Base-by-base conservation (phyloP, 2,888 invertebrate genomes). In the Lithodes maja region DNA sequence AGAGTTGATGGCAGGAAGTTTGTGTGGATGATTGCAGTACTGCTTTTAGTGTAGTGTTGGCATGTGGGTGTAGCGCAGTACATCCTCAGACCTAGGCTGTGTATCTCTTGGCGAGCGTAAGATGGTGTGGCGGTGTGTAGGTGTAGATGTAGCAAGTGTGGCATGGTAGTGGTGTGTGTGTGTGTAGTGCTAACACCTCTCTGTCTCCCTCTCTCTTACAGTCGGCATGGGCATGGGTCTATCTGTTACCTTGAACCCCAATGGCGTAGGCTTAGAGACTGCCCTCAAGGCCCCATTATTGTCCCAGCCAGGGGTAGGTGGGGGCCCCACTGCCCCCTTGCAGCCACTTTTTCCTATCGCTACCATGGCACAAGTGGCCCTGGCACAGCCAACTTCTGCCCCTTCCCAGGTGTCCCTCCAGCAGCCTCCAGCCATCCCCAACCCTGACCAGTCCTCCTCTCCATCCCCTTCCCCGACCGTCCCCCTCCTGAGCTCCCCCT, bases 191-290 rank as follows among this genome's bases (percentile, higher is more conserved):
- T 89, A 89, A 89, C 89, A 85, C 79, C 86, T 82, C 55, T 86
- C 82, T 89, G 55, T 89, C 89, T 89, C 82, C 83, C 88, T 90
- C 86, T 90, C 79, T 91, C 88, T 91, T 90, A 69, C 91, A 90
- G 92, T 92, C 86, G 92, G 92, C 89, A 89, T 92, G 90, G 92
- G 93, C 90, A 92, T 93, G 92, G 96, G 96, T 93, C 94, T 96
- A 92, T 95, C 96, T 89, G 95, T 96, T 91, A 95, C 95, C 91
- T 94, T 96, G 91, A 95, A 96, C 92, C 96, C 96, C 87, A 96
- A 96, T 93, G 96, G 96, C 89, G 94, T 94, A 92, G 94, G 94
- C 92, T 87, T 87, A 95, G 95, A 75, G 92, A 93, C 93, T 92
- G 93, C 93, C 92, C 94, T 94, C 84, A 95, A 95, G 94, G 95